Evolutionary conservation across 1,140 invertebrate genomes (phyloP), one percentile per base, ranked within the genome.

Genomic region (Nephotettix cincticeps): DNA sequence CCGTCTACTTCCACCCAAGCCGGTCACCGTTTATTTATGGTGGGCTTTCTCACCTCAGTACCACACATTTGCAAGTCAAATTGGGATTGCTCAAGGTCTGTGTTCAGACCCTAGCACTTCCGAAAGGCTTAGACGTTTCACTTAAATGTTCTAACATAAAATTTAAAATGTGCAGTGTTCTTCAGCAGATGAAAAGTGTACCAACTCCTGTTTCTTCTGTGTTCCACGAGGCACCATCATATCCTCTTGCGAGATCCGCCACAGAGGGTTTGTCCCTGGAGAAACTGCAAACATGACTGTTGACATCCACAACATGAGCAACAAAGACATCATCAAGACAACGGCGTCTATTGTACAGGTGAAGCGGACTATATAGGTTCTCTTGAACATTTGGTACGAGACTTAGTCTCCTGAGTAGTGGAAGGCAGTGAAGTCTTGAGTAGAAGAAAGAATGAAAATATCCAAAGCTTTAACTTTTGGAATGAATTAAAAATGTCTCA

Each of bases 231-330:
- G 79, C 0, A 79, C 78, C 27, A 76, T 81, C 40, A 76, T 78
- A 13, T 76, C 77, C 13, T 72, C 74, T 1, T 75, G 76, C 0
- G 65, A 76, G 21, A 74, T 81, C 36, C 76, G 76, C 29, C 73
- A 77, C 27, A 70, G 77, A 14, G 80, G 79, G 0, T 79, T 74
- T 72, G 79, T 77, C 9, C 77, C 78, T 1, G 80, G 80, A 2
- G 80, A 81, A 68, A 75, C 75, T 23, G 77, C 80, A n/a, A 71
- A 73, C 3, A 72, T 81, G 1, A 66, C 47, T 11, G 79, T 78
- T 13, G 78, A 80, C 43, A 75, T 79, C 1, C 74, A 77, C 71
- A 81, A 81, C 72, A 75, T 79, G 70, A 81, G 80, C 69, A 73
- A 74, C 70, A 75, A 72, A 1, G 72, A 51, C 30, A 76, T 78